Evolutionary conservation across 2,888 invertebrate genomes (phyloP).

Genomic region (Carpatolechia fugitivella): DNA sequence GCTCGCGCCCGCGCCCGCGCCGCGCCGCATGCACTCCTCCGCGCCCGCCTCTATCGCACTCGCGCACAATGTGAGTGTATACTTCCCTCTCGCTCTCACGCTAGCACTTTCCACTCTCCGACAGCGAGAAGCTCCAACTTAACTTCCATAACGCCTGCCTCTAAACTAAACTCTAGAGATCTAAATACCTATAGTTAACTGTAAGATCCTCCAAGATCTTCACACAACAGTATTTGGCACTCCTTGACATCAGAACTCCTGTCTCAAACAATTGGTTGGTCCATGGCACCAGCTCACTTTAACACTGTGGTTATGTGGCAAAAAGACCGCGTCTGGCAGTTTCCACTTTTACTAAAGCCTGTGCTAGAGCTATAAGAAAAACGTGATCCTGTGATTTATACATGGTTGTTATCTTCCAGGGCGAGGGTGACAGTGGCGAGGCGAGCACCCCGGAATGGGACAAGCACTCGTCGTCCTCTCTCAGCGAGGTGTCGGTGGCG

Average conservation of each 20-base stretch:
- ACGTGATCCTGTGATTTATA: slow-evolving; percentile 56
- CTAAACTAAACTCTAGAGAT: no score
- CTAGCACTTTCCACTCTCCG: slow-evolving; percentile 87
- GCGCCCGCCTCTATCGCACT: slow-evolving; percentile 90
- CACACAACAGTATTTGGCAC: no score
- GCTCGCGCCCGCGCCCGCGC: slow-evolving; percentile 81
- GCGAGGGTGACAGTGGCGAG: slow-evolving; percentile 81
- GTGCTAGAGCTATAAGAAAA: slow-evolving; percentile 90
- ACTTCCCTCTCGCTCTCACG: background rate
- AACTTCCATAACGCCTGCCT: no score
- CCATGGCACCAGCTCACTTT: no score
- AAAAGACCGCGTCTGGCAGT: no score
- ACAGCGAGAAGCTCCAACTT: slow-evolving; percentile 90
- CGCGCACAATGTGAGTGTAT: slow-evolving; percentile 55
- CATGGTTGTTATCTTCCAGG: slow-evolving; percentile 39
- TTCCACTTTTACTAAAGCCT: no score
- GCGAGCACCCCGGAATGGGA: slow-evolving; percentile 93
- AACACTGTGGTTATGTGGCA: no score
- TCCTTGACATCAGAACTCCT: no score
- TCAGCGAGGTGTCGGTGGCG: slow-evolving; percentile 94
- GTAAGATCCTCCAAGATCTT: no score
- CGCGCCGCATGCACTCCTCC: slow-evolving; percentile 84
- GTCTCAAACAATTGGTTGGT: no score
- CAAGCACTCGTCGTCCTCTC: slow-evolving; percentile 91
- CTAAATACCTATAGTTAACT: no score